Base-by-base conservation (phyloP, 1,140 invertebrate species). In the Drosophila arawakana region DNA sequence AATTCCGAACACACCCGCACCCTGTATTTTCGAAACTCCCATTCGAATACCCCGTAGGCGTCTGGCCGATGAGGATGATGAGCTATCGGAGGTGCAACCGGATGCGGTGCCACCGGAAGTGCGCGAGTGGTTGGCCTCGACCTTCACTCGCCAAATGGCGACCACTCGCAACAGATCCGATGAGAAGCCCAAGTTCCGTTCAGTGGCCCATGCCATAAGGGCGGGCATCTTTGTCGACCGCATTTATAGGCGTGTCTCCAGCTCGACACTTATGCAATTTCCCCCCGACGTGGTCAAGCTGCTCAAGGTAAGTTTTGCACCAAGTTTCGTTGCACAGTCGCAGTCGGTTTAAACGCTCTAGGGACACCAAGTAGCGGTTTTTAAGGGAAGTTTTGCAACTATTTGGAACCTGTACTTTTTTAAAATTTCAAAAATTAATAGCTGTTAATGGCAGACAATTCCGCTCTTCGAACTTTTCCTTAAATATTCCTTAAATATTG, bases 211-310 rank as follows among this genome's bases (percentile, higher is more conserved):
- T 91, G 98, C 98, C 67, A 99, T 99, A 79, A 94, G 98, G 11
- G 98, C 98, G 1, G 98, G 98, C 21, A 98, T 99, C 82, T 98
- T 99, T 94, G 98, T 99, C 75, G 98, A 99, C 92, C 95, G 97
- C 80, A 98, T 99, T 89, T 99, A 98, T 92, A 94, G 98, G 78
- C 94, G 97, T 73, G 96, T 98, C 70, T 97, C 96, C 76, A 97
- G 95, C 90, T 95, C 97, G 2, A 95, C 96, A 15, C 94, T 97
- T 10, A 96, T 97, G 94, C 96, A 98, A 93, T 98, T 99, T 92
- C 97, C 98, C 13, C 94, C 96, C 43, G 97, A 98, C 92, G 97
- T 98, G 61, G 95, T 97, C 30, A 94, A 95, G 93, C 95, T 97
- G 66, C 94, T 99, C 61, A 98, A 98, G 96, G 98, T 98, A 93